These are phyloP conservation scores for Sinonovacula constricta DNA, from an alignment of 1,140 invertebrate species.

Conservation along the genomic window DNA sequence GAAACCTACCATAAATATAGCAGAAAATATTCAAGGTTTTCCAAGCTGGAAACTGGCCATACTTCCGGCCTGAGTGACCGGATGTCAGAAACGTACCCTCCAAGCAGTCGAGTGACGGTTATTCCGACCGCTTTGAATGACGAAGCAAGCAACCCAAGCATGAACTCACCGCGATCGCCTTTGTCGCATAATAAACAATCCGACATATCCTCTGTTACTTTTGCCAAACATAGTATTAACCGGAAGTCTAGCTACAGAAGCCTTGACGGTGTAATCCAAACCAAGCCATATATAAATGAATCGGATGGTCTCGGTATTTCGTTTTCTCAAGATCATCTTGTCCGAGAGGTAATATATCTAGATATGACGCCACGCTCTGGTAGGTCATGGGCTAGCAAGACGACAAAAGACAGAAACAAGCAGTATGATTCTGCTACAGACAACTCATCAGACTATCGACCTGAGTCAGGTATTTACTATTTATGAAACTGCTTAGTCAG, in stretches of 20 bases:
- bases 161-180: not conserved
- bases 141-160: not conserved
- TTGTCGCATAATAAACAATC: not conserved
- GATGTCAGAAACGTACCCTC: not conserved
- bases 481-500: too few relatives aligned
- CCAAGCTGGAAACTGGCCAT: not conserved
- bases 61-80: not conserved
- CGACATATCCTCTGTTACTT: not conserved
- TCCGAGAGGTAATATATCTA: constrained; percentile 5
- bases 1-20: too few relatives aligned
- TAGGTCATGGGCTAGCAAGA: not conserved
- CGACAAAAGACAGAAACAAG: not conserved
- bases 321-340: not conserved
- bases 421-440: not conserved
- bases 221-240: not conserved
- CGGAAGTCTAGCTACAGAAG: not conserved
- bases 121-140: constrained; percentile 15
- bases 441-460: constrained; percentile 3
- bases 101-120: not conserved
- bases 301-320: constrained; percentile 16
- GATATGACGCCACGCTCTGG: not conserved
- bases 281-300: not conserved
- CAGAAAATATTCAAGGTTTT: not conserved
- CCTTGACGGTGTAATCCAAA: not conserved
- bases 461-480: too few relatives aligned